Evolutionary conservation across 2,888 invertebrate species (phyloP), one percentile per base, ranked within the genome.

Genomic region (Chrysolina haemoptera): DNA sequence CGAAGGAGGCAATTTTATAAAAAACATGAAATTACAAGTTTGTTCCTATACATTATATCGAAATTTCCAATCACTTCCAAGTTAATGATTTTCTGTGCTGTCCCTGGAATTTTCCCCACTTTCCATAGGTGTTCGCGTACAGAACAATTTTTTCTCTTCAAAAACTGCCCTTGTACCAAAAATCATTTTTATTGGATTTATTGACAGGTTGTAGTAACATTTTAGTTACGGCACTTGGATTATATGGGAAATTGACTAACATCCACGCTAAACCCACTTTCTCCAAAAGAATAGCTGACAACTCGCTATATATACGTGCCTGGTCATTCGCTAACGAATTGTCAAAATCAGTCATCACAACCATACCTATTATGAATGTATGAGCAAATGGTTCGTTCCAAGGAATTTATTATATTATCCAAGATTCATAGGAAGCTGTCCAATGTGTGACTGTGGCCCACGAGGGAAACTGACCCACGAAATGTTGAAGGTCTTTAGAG

Each of bases 341-440:
- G 22, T 55, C 55, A 12, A 22, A 59, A 35, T 59, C 66, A 67
- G 53, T 53, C 53, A 20, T 67, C 41, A 43, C 67, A 53, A 67
- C 67, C 67, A 53, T 40, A 40, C 50, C 53, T 53, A 40, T 53
- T 11, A 40, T 53, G 18, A 27, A 66, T 66, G 27, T 48, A 67
- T 67, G 67, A 67, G 66, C 53, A 53, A 35, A 11, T 9, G 12
- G 18, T 53, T 18, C 41, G 18, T 53, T 18, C 41, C 16, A 20
- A 48, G 41, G 41, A 62, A 10, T 10, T 69, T 72, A 76, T 81
- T 85, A 87, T 74, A 88, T 75, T 65, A 86, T 81, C 88, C 88
- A 92, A 9, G 93, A 91, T 80, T 93, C 92, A 84, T 93, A 91
- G 67, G 92, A 91, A 1, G 93, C 92, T 73, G 92, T 91, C 94